Evolutionary conservation across 2,113 vertebrate genomes (phyloP).

Genomic region (Proteles cristata): DNA sequence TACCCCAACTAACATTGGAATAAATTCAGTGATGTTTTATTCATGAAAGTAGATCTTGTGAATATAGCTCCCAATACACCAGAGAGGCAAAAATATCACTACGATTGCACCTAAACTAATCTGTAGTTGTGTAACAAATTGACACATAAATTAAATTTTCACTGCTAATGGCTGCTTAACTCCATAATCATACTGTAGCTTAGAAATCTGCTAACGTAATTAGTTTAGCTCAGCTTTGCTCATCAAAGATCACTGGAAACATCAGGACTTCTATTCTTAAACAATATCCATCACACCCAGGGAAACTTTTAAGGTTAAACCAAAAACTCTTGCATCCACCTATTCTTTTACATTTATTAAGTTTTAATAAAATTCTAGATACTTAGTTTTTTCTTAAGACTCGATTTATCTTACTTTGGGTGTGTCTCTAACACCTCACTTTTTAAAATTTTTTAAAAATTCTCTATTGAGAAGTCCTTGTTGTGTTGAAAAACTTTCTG

Average conservation of each 20-base stretch:
- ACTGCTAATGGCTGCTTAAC: slow-evolving; percentile 70
- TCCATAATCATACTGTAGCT: slow-evolving; percentile 38
- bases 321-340: not conserved
- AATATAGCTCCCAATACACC: slow-evolving; percentile 63
- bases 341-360: not conserved
- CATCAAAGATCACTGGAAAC: slow-evolving; percentile 32
- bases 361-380: not conserved
- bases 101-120: slow-evolving; percentile 67
- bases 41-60: slow-evolving; percentile 77
- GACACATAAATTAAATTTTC: slow-evolving; percentile 81
- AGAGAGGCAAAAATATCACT: slow-evolving; percentile 74
- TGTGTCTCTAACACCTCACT: not conserved
- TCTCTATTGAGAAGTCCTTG: not conserved
- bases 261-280: not conserved
- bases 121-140: slow-evolving; percentile 75
- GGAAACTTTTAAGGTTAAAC: not conserved
- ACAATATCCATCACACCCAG: not conserved
- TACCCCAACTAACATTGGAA: slow-evolving; percentile 73
- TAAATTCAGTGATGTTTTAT: slow-evolving; percentile 82
- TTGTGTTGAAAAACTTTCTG: not conserved
- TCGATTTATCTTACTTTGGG: not conserved
- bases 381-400: not conserved
- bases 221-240: slow-evolving; percentile 65
- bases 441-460: not conserved
- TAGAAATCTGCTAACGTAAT: slow-evolving; percentile 76